These are phyloP conservation scores for Halocynthia aurantium DNA, from an alignment of 23 tunicate species.

Conservation along the genomic window DNA sequence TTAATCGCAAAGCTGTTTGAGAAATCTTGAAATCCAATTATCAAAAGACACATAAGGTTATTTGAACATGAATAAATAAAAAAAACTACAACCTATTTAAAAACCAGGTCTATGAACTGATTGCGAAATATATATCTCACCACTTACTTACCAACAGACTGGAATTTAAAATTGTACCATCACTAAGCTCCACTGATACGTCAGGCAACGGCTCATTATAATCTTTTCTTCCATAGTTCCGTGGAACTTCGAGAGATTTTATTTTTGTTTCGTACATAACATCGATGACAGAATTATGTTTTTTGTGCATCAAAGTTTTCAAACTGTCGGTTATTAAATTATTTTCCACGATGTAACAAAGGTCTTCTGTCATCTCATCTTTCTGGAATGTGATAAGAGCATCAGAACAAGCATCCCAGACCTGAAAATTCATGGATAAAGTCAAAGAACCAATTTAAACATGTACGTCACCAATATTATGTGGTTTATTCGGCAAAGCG, in stretches of 20 bases:
- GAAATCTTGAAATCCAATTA: not conserved
- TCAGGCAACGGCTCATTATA: not conserved
- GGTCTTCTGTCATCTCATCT: conserved; percentile 48
- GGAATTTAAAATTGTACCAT: conserved; percentile 33
- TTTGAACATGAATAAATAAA: too few species aligned
- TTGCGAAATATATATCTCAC: not conserved
- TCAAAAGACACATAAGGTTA: too few species aligned
- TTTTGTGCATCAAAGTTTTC: conserved; percentile 8
- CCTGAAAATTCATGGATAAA: conserved; percentile 19
- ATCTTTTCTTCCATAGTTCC: conserved; percentile 23
- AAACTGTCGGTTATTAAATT: conserved; percentile 28
- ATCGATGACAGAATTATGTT: conserved; percentile 15
- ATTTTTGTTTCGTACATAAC: conserved; percentile 27
- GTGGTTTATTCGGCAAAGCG: too few species aligned
- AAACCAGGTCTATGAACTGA: too few species aligned
- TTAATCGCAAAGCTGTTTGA: not conserved
- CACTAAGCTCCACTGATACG: conserved; percentile 15
- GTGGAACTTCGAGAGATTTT: conserved; percentile 28
- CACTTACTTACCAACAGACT: conserved; percentile 43
- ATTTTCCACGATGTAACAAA: conserved; percentile 70
- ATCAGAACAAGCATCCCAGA: conserved; percentile 96
- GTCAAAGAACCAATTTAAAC: too few species aligned
- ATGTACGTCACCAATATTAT: too few species aligned
- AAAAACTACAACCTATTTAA: too few species aligned
- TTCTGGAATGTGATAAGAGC: conserved; percentile 43